phyloP scores from a whole-genome alignment of 1,140 invertebrate species.

The Frieseomelitta varia region DNA sequence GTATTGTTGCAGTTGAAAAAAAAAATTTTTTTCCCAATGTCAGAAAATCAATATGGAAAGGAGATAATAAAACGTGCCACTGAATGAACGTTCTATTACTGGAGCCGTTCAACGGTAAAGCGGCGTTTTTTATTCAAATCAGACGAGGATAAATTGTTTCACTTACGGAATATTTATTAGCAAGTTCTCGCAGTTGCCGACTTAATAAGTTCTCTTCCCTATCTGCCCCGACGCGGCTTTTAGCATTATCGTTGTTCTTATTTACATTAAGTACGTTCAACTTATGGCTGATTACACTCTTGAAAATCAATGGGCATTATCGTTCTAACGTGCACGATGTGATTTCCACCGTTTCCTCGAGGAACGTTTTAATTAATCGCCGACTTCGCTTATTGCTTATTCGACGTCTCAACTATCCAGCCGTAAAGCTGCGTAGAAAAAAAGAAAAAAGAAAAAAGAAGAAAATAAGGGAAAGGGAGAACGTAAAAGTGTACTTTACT shows the following conservation, averaged over 20 bases:
- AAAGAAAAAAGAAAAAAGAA: too few species aligned
- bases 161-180: slow-evolving; percentile 34
- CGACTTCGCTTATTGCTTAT: not conserved
- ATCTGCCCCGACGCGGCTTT: not conserved
- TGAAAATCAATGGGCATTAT: slow-evolving; percentile 32
- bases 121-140: slow-evolving; percentile 36
- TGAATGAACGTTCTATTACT: slow-evolving; percentile 10
- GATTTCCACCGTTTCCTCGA: not conserved
- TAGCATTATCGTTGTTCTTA: slow-evolving; percentile 26
- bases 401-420: not conserved
- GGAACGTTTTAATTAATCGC: not conserved
- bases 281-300: slow-evolving; percentile 18
- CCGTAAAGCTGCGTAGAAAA: not conserved
- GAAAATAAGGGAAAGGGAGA: too few species aligned
- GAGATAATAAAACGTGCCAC: not conserved
- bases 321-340: slow-evolving; percentile 6
- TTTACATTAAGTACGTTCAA: slow-evolving; percentile 36
- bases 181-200: slow-evolving; percentile 13
- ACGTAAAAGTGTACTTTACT: not conserved
- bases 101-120: not conserved
- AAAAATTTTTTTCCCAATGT: not conserved
- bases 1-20: not conserved
- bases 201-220: slow-evolving; percentile 23
- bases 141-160: slow-evolving; percentile 35
- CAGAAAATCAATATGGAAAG: slow-evolving; percentile 1